A percentile compares a stretch with the other conserved stretches of the same genome.
phyloP scores from a whole-genome alignment of 2,113 vertebrate species.

The Ammospiza nelsoni region DNA sequence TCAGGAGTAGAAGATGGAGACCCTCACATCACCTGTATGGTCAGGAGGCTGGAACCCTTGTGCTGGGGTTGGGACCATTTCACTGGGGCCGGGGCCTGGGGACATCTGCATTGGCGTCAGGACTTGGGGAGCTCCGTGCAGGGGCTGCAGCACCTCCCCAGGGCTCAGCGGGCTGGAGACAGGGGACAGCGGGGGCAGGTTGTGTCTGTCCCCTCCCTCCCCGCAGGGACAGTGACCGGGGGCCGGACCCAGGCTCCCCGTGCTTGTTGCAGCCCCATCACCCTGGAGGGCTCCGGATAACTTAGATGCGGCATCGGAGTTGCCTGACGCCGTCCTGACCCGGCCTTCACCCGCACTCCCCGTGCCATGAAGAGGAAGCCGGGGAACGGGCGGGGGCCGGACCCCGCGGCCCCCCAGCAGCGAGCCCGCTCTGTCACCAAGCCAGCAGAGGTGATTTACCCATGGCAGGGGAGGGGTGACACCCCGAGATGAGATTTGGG shows the following conservation, averaged over 20 bases:
- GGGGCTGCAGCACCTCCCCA: rapidly evolving
- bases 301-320: not conserved
- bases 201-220: not conserved
- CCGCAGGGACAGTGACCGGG: not conserved
- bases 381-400: conserved; percentile 6
- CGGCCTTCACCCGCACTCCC: not conserved
- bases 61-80: not conserved
- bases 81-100: not conserved
- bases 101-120: not conserved
- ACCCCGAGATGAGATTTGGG: not conserved
- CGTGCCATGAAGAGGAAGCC: conserved; percentile 68
- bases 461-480: rapidly evolving
- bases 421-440: conserved; percentile 64
- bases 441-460: conserved; percentile 66
- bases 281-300: not conserved
- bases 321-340: not conserved
- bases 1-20: not conserved
- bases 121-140: rapidly evolving
- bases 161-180: not conserved
- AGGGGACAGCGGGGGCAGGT: not conserved
- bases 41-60: not conserved
- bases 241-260: not conserved
- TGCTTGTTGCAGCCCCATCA: not conserved
- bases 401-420: conserved; percentile 6
- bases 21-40: rapidly evolving